Percentiles rank a stretch among this genome's conserved stretches.
These are phyloP conservation scores for Adelognathus sp. DNA, from an alignment of 2,888 invertebrate genomes.

Conservation along the genomic window DNA sequence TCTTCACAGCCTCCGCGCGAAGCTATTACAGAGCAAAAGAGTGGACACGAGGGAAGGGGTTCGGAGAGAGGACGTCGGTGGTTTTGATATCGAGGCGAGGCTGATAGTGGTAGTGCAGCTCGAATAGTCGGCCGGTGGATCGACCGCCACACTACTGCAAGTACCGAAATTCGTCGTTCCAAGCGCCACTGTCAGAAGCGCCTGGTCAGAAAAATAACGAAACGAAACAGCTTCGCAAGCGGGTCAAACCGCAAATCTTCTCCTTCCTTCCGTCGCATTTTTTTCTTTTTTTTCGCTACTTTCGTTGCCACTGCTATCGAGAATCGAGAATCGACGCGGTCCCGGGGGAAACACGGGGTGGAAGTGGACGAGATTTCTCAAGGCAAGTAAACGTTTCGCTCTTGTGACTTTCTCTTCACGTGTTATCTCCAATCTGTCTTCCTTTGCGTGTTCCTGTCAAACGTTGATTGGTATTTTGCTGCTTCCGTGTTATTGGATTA, in stretches of 20 bases:
- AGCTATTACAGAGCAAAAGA: not conserved
- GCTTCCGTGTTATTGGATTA: not conserved
- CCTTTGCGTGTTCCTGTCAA: constrained; percentile 9
- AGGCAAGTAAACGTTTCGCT: constrained; percentile 22
- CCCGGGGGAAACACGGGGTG: constrained; percentile 2
- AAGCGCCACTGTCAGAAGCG: too few relatives aligned
- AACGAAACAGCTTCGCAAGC: constrained; percentile 52
- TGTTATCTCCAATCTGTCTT: constrained; percentile 11
- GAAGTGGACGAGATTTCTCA: constrained; percentile 13
- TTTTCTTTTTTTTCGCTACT: not conserved
- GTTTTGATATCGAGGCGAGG: not conserved
- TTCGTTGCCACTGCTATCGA: not conserved
- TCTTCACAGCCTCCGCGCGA: not conserved
- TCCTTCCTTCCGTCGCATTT: constrained; percentile 34
- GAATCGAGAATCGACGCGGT: not conserved
- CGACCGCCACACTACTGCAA: constrained; percentile 3
- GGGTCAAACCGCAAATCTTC: constrained; percentile 55
- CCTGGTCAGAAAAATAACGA: not conserved
- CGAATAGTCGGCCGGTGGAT: constrained; percentile 6
- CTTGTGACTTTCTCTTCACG: constrained; percentile 20
- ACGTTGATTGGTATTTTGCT: constrained; percentile 10
- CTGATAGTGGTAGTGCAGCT: not conserved
- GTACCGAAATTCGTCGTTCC: too few relatives aligned
- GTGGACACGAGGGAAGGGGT: not conserved
- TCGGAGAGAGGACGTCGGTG: not conserved